Percentiles rank a stretch among this genome's conserved stretches.
phyloP scores from a whole-genome alignment of 1,140 invertebrate genomes.

The Camponotus floridanus region DNA sequence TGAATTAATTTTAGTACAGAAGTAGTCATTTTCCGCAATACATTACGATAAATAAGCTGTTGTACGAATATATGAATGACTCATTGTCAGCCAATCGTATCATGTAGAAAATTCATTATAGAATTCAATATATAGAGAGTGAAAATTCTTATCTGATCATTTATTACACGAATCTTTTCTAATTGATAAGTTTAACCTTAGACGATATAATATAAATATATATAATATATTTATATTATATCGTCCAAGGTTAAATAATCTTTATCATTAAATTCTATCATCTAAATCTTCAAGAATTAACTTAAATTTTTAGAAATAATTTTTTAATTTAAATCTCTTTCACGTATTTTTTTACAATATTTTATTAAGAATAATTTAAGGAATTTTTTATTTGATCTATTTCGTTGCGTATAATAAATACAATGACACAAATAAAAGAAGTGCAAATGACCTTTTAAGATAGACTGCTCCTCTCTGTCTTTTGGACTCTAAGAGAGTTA shows the following conservation, averaged over 20 bases:
- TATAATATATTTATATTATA: too few relatives aligned
- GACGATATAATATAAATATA: not conserved
- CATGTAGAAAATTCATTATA: too few relatives aligned
- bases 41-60: slow-evolving; percentile 15
- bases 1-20: not conserved
- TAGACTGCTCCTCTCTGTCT: not conserved
- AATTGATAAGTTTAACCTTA: not conserved
- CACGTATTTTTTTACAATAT: not conserved
- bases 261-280: not conserved
- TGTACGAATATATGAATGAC: slow-evolving; percentile 23
- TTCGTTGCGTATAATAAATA: not conserved
- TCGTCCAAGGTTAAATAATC: too few relatives aligned
- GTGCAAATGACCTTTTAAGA: not conserved
- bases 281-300: not conserved
- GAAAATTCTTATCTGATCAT: slow-evolving; percentile 51
- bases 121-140: slow-evolving; percentile 54
- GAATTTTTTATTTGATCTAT: not conserved
- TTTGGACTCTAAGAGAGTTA: not conserved
- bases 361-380: not conserved
- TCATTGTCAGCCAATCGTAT: slow-evolving; percentile 59
- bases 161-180: slow-evolving; percentile 27
- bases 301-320: not conserved
- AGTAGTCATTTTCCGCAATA: not conserved
- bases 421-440: not conserved
- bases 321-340: not conserved